Percentiles rank a stretch among this genome's conserved stretches.
These are phyloP conservation scores for Uria aalge DNA, from an alignment of 2,113 vertebrate genomes.

Conservation along the genomic window DNA sequence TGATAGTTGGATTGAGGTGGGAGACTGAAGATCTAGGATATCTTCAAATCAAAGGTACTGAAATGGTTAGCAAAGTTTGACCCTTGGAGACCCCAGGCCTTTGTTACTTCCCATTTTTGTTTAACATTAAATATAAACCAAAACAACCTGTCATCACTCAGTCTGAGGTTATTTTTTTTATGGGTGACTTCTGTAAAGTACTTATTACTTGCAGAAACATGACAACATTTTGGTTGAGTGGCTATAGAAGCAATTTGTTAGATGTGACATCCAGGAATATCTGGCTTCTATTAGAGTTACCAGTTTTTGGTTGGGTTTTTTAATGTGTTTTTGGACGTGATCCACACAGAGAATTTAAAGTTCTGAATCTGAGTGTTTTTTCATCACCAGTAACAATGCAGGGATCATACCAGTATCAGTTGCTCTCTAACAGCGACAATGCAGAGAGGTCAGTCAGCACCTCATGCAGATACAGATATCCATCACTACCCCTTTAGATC, in stretches of 20 bases:
- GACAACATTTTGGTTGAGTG: neutral
- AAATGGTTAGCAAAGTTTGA: neutral
- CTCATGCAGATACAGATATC: fast-evolving
- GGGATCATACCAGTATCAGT: neutral
- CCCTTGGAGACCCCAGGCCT: neutral
- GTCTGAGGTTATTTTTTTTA: neutral
- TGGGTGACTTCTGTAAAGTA: neutral
- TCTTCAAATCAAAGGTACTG: neutral
- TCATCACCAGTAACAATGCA: neutral
- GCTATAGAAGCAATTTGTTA: neutral
- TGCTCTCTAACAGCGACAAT: neutral
- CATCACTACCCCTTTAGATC: neutral
- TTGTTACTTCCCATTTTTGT: neutral
- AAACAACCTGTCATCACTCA: neutral
- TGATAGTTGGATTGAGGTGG: neutral
- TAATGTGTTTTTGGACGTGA: neutral
- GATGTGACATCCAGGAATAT: neutral
- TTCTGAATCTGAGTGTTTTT: neutral
- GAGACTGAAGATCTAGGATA: neutral
- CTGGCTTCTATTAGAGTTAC: neutral
- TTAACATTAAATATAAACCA: neutral
- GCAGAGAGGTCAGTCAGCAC: neutral
- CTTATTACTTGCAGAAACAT: neutral
- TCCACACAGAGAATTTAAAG: neutral
- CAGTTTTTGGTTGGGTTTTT: neutral